A percentile compares a stretch with the other conserved stretches of the same genome.
Evolutionary conservation across 2,888 invertebrate genomes (phyloP).

Genomic region (Euplagia quadripunctaria): DNA sequence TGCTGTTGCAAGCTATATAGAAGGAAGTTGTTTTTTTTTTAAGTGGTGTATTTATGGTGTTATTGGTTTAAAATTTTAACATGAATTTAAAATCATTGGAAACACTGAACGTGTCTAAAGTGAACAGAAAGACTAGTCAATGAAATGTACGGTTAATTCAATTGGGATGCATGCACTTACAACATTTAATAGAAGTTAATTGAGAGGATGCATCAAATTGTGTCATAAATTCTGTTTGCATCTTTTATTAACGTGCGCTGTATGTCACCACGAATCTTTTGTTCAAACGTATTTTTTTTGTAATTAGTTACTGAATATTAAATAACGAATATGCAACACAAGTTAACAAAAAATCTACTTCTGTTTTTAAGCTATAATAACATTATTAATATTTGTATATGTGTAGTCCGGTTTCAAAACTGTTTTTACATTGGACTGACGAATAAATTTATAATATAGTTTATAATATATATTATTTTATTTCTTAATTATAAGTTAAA

Average conservation of each 20-base stretch:
- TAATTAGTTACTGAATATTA: background rate
- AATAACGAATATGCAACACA: background rate
- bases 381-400: too few species aligned
- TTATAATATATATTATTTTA: too few species aligned
- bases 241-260: background rate
- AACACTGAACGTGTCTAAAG: constrained; percentile 8
- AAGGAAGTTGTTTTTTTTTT: background rate
- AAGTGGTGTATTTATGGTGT: background rate
- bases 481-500: too few species aligned
- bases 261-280: background rate
- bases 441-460: too few species aligned
- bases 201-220: constrained; percentile 54
- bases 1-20: background rate
- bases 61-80: background rate
- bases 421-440: too few species aligned
- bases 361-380: too few species aligned
- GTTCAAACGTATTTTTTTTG: too few species aligned
- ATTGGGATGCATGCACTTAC: constrained; percentile 29
- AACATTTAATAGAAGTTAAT: constrained; percentile 37
- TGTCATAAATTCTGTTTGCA: background rate
- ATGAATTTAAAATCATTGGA: background rate
- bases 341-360: background rate
- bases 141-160: constrained; percentile 16
- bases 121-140: constrained; percentile 27
- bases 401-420: too few species aligned